Conservation (phyloP, 2,888 invertebrate species). For the Andrena fulva region DNA sequence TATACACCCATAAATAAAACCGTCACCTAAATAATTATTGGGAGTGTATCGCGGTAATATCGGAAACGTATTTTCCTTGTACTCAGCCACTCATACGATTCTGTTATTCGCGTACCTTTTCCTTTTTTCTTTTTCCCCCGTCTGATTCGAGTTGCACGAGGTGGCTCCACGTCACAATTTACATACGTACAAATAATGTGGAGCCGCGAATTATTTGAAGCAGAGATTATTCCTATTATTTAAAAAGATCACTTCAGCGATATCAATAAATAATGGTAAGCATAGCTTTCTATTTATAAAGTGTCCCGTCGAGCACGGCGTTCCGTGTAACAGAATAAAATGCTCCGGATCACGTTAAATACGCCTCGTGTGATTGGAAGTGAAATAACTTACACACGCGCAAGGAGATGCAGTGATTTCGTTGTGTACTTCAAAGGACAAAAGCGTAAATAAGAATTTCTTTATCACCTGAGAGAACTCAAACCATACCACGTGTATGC, state of each 20-base stretch:
- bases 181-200: conserved; percentile 24
- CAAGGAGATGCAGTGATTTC: conserved; percentile 24
- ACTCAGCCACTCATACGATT: conserved; percentile 44
- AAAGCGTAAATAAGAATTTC: conserved; percentile 20
- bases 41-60: conserved; percentile 50
- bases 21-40: conserved; percentile 76
- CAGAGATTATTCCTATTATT: conserved; percentile 37
- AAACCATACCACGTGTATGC: conserved; percentile 15
- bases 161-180: conserved; percentile 2
- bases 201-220: conserved; percentile 37
- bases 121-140: background rate
- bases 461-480: conserved; percentile 32
- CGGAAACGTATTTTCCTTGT: conserved; percentile 45
- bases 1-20: conserved; percentile 77
- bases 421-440: conserved; percentile 43
- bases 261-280: conserved; percentile 52
- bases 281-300: conserved; percentile 33
- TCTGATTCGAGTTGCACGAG: conserved; percentile 7
- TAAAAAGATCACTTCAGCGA: conserved; percentile 49
- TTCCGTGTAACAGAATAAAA: conserved; percentile 26
- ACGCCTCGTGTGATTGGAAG: conserved; percentile 10
- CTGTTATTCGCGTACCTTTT: conserved; percentile 22
- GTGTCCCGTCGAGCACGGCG: conserved; percentile 13
- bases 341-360: conserved; percentile 9
- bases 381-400: conserved; percentile 9